Evolutionary conservation across 2,888 invertebrate species (phyloP).

Genomic region (Uropetala carovei): DNA sequence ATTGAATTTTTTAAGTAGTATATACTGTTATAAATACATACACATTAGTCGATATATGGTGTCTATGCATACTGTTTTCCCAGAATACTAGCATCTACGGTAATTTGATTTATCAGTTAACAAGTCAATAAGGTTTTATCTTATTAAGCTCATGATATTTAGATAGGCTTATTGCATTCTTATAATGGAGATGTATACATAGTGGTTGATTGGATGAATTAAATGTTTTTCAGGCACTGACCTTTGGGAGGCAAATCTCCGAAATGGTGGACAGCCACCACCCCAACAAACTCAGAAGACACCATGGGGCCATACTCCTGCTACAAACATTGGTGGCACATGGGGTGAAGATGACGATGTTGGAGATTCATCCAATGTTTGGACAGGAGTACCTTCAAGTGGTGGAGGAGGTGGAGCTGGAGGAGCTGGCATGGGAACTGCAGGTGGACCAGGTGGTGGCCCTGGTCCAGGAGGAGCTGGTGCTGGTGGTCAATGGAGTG

Average conservation of each 20-base stretch:
- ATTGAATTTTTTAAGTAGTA: too few relatives aligned
- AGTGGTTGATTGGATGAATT: neutral
- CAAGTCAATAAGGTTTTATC: neutral
- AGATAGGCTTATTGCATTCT: neutral
- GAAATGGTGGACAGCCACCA: conserved; percentile 92
- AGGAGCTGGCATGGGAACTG: conserved; percentile 75
- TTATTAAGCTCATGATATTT: neutral
- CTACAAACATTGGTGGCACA: conserved; percentile 93
- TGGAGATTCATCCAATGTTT: conserved; percentile 89
- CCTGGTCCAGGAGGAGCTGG: conserved; percentile 73
- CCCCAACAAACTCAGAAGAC: conserved; percentile 90
- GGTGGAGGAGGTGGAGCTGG: conserved; percentile 73
- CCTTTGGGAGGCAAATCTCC: conserved; percentile 93
- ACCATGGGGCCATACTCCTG: conserved; percentile 95
- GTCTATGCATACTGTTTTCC: too few relatives aligned
- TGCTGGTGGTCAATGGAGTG: conserved; percentile 74
- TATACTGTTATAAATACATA: too few relatives aligned
- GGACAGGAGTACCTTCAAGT: conserved; percentile 85
- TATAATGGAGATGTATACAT: neutral
- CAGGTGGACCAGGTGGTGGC: conserved; percentile 75
- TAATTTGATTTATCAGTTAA: neutral
- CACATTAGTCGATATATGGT: too few relatives aligned
- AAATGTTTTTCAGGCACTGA: conserved; percentile 83
- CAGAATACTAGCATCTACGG: too few relatives aligned
- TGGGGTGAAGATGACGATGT: conserved; percentile 97